phyloP scores from a whole-genome alignment of 2,797 vertebrate species.

The Poecilia velifera region DNA sequence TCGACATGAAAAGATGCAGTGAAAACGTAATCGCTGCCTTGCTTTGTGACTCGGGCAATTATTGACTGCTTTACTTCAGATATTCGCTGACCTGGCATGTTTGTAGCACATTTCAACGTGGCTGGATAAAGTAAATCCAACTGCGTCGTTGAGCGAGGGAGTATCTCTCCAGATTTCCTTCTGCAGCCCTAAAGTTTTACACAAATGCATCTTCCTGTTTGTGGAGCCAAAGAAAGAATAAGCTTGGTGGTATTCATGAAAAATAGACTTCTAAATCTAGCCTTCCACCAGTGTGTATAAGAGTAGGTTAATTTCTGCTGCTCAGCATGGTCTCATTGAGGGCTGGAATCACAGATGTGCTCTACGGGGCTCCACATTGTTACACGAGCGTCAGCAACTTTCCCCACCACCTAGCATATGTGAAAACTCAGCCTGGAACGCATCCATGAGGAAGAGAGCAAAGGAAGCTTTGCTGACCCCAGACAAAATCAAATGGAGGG shows the following conservation, averaged over 20 bases:
- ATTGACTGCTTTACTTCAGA: not conserved
- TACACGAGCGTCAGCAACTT: conserved; percentile 80
- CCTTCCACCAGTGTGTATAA: conserved; percentile 41
- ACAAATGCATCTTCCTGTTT: conserved; percentile 25
- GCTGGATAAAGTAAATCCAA: conserved; percentile 10
- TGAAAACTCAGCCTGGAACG: conserved; percentile 73
- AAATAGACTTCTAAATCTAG: conserved; percentile 41
- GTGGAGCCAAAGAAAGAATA: conserved; percentile 1
- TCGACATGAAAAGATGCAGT: not conserved
- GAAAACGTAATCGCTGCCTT: not conserved
- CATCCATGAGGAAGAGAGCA: conserved; percentile 74
- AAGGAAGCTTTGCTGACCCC: conserved; percentile 80
- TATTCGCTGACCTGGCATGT: not conserved
- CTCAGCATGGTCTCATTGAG: conserved; percentile 59
- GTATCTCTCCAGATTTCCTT: not conserved
- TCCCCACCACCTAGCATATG: conserved; percentile 77
- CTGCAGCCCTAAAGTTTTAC: conserved; percentile 15
- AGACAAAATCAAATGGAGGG: conserved; percentile 74
- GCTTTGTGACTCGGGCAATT: not conserved
- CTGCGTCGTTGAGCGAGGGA: not conserved
- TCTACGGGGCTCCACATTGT: conserved; percentile 76
- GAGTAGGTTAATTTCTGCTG: conserved; percentile 65
- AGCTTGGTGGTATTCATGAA: conserved; percentile 39
- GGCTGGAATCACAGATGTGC: conserved; percentile 82
- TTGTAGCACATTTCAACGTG: not conserved